phyloP scores from a whole-genome alignment of 2,888 invertebrate species.

The Selenia dentaria region DNA sequence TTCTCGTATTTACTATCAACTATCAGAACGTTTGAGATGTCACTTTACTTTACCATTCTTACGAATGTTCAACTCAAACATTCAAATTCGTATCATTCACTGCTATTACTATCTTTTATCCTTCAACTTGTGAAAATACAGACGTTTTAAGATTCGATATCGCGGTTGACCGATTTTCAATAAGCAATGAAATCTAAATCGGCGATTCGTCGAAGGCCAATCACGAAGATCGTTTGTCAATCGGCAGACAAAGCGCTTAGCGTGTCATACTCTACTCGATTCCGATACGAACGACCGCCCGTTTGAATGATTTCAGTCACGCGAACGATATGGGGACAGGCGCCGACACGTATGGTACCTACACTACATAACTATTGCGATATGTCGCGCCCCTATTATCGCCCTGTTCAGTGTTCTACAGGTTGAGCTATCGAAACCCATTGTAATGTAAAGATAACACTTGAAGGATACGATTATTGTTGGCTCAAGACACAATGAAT shows the following conservation, averaged over 20 bases:
- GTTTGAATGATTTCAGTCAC: constrained; percentile 64
- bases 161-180: constrained; percentile 33
- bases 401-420: constrained; percentile 44
- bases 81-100: too few relatives aligned
- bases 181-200: constrained; percentile 45
- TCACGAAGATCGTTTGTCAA: constrained; percentile 63
- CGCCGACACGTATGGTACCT: constrained; percentile 43
- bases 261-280: constrained; percentile 70
- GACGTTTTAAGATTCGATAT: constrained; percentile 30
- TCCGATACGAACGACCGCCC: constrained; percentile 56
- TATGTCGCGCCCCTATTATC: constrained; percentile 45
- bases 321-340: constrained; percentile 47
- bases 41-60: too few relatives aligned
- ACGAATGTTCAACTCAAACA: too few relatives aligned
- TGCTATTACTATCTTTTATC: too few relatives aligned
- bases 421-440: constrained; percentile 52
- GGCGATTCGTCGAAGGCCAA: constrained; percentile 52
- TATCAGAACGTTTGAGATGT: too few relatives aligned
- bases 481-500: constrained; percentile 28
- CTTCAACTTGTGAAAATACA: constrained; percentile 29
- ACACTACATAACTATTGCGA: constrained; percentile 41
- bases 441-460: constrained; percentile 55
- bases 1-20: too few relatives aligned
- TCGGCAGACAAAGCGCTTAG: constrained; percentile 60
- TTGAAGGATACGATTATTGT: constrained; percentile 27